Conservation (phyloP, 92 coral and sea anemone genomes). For the Plumapathes pennacea region DNA sequence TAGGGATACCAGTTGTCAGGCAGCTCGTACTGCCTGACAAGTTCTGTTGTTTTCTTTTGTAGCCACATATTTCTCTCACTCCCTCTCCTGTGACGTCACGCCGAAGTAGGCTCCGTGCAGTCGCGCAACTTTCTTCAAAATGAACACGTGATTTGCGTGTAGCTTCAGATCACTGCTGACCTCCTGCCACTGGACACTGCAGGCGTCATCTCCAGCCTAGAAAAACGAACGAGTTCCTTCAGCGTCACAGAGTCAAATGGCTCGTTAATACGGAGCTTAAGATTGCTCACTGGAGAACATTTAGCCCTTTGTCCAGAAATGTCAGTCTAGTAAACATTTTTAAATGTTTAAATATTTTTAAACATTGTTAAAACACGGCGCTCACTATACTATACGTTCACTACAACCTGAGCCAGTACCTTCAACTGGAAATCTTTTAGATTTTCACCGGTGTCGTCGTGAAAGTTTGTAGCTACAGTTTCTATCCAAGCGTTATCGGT, state of each 20-base stretch:
- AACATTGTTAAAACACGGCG: too few species aligned
- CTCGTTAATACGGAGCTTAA: neutral
- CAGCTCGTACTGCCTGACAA: too few species aligned
- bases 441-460: conserved; percentile 69
- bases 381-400: too few species aligned
- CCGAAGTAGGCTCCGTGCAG: conserved; percentile 59
- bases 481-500: conserved; percentile 89
- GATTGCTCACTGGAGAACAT: too few species aligned
- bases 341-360: too few species aligned
- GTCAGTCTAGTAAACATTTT: too few species aligned
- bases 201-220: conserved; percentile 74
- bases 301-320: too few species aligned
- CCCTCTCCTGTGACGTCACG: too few species aligned
- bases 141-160: conserved; percentile 60
- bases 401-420: too few species aligned
- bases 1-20: too few species aligned
- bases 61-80: too few species aligned
- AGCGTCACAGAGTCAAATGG: neutral
- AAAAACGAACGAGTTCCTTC: neutral
- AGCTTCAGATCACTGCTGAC: conserved; percentile 62
- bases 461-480: conserved; percentile 69
- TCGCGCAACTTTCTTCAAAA: conserved; percentile 61
- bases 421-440: conserved; percentile 43
- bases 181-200: conserved; percentile 80
- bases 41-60: too few species aligned